Base-by-base conservation (phyloP, 2,888 invertebrate genomes). In the Endotricha flammealis region DNA sequence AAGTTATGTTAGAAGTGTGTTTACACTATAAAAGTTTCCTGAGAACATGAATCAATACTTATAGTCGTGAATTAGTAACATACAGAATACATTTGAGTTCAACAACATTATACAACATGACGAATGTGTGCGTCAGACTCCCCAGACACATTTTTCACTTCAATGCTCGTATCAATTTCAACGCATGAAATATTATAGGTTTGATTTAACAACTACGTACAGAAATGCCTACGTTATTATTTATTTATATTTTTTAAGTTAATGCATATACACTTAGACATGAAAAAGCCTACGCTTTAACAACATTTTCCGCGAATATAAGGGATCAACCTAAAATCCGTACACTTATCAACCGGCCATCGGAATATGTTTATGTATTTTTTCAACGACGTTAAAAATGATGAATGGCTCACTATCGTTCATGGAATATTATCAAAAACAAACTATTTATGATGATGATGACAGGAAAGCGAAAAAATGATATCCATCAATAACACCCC, bases 401-500 rank as follows among this genome's bases (percentile, higher is more conserved):
- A 76, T 67, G 54, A 57, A 72, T 51, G 66, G 68, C 55, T 54
- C 51, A 50, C 55, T 57, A 56, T 48, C 53, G 55, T 48, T 53
- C 53, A 48, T 50, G 46, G 39, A 48, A 52, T 50, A 41, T 55
- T 52, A 53, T 54, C 42, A 45, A 56, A 54, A 51, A 41, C 22
- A 13, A 47, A 32, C 33, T 41, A 33, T 41, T 39, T 36, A 50
- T 41, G 44, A 45, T 41, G 44, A 45, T 41, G 10, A 46, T 41
- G 43, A 38, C 27, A 54, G 43, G 53, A 23, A 14, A 24, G 17
- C 54, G 56, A 59, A 62, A 68, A 70, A 67, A 54, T 62, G 48
- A 57, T 64, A 73, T 63, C 64, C 75, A 79, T 80, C 77, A 74
- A 77, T 76, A 67, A 60, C 51, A 57, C 52, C 51, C 44, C 46